These are phyloP conservation scores for Pollenia griseotomentosa DNA, from an alignment of 2,888 invertebrate genomes.

Conservation along the genomic window DNA sequence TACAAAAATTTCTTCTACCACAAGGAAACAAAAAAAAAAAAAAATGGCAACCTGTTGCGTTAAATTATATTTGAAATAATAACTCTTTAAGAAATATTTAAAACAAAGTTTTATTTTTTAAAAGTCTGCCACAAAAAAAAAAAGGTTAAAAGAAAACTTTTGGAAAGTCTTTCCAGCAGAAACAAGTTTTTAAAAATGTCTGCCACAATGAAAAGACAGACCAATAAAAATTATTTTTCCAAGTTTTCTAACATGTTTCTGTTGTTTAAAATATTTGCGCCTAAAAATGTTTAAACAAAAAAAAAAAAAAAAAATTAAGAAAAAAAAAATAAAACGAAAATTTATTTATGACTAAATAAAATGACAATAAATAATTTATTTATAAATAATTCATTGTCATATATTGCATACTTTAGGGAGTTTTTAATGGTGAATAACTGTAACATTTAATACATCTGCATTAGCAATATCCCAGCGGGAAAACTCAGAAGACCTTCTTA, in stretches of 20 bases:
- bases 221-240: too few relatives aligned
- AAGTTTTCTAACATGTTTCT: too few relatives aligned
- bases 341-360: constrained; percentile 27
- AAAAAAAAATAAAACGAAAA: background rate
- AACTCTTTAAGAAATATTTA: background rate
- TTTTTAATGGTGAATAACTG: constrained; percentile 30
- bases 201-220: too few relatives aligned
- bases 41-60: constrained; percentile 65
- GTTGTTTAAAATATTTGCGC: background rate
- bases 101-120: background rate
- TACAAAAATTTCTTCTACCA: background rate
- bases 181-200: background rate
- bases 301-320: background rate
- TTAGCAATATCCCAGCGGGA: too few relatives aligned
- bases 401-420: constrained; percentile 54
- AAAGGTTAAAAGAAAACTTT: background rate
- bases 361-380: constrained; percentile 40
- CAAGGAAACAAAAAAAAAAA: background rate
- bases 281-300: background rate
- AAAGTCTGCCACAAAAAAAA: background rate
- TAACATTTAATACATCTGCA: background rate
- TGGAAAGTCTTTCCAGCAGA: background rate
- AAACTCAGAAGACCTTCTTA: too few relatives aligned
- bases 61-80: constrained; percentile 39
- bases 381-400: constrained; percentile 4